These are phyloP conservation scores for Cerceris ruficornis DNA, from an alignment of 2,888 invertebrate genomes.

Conservation along the genomic window DNA sequence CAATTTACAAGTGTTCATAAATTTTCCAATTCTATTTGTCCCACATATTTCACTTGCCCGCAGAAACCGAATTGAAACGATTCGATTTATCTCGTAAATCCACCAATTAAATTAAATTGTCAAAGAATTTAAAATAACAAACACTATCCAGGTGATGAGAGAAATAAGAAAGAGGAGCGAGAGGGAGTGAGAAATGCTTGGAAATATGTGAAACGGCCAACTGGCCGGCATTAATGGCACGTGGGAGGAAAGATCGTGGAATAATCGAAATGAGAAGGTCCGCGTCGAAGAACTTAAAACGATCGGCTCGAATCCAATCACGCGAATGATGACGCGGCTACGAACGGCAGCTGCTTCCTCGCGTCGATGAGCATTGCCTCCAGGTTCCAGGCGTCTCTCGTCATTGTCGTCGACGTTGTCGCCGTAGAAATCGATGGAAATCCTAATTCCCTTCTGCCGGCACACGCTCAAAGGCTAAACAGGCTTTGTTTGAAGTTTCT, in stretches of 20 bases:
- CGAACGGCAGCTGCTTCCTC: slow-evolving; percentile 66
- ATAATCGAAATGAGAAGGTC: neutral
- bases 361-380: slow-evolving; percentile 64
- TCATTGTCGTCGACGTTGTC: slow-evolving; percentile 14
- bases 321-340: slow-evolving; percentile 71
- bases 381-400: slow-evolving; percentile 60
- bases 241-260: slow-evolving; percentile 4
- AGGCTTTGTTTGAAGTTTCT: too few relatives aligned
- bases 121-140: neutral
- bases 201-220: slow-evolving; percentile 42
- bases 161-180: neutral
- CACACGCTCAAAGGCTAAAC: too few relatives aligned
- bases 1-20: too few relatives aligned
- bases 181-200: slow-evolving; percentile 17
- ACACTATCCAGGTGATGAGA: neutral
- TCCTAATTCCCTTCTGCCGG: neutral
- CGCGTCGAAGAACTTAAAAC: slow-evolving; percentile 28
- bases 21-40: too few relatives aligned
- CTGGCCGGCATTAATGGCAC: slow-evolving; percentile 19
- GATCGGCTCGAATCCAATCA: slow-evolving; percentile 71
- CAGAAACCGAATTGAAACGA: neutral
- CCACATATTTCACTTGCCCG: too few relatives aligned
- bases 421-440: neutral
- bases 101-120: neutral
- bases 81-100: neutral